phyloP scores from a whole-genome alignment of 2,797 vertebrate genomes.

The Leptatherina wallacei region DNA sequence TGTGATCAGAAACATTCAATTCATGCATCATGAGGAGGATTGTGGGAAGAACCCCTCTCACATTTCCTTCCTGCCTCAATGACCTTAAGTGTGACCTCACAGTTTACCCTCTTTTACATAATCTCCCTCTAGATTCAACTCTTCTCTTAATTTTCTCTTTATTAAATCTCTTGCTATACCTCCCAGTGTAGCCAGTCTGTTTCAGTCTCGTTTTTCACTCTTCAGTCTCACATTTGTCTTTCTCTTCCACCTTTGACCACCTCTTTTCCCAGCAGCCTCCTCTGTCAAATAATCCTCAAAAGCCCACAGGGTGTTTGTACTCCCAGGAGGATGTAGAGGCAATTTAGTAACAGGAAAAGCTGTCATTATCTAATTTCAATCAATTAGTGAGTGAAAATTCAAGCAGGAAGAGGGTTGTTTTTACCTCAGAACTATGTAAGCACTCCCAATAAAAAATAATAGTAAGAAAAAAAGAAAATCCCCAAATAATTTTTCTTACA shows the following conservation, averaged over 20 bases:
- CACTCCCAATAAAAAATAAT: not conserved
- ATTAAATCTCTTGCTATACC: constrained; percentile 1
- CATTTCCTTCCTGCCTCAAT: constrained; percentile 46
- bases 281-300: constrained; percentile 29
- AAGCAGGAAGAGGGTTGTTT: constrained; percentile 59
- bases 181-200: not conserved
- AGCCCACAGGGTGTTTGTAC: constrained; percentile 61
- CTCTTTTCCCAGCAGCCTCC: constrained; percentile 11
- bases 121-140: constrained; percentile 21
- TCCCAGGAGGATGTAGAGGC: constrained; percentile 64
- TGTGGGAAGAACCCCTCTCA: constrained; percentile 41
- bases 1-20: not conserved
- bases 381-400: constrained; percentile 67
- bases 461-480: not conserved
- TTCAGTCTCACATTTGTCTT: constrained; percentile 9
- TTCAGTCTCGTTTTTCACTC: constrained; percentile 11
- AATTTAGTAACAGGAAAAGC: constrained; percentile 76
- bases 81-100: constrained; percentile 52
- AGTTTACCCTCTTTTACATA: constrained; percentile 43
- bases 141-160: not conserved
- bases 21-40: constrained; percentile 8
- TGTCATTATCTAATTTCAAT: constrained; percentile 78
- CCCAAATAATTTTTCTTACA: not conserved
- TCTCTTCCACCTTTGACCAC: constrained; percentile 14
- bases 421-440: constrained; percentile 21